phyloP scores from a whole-genome alignment of 1,140 invertebrate species.

The Drosophila repletoides region DNA sequence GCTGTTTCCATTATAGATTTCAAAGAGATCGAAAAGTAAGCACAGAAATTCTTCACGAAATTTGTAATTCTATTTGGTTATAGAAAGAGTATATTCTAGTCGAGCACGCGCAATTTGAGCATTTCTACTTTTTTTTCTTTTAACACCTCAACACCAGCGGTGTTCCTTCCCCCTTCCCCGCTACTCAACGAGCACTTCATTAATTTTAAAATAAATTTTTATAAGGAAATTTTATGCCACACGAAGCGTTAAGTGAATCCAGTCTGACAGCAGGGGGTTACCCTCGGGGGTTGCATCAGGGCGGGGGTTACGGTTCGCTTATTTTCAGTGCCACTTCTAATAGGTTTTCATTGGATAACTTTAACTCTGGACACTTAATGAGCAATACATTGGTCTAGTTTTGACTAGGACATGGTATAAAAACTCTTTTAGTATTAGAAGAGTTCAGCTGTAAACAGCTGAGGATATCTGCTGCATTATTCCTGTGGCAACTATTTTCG shows the following conservation, averaged over 20 bases:
- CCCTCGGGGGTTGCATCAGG: conserved; percentile 25
- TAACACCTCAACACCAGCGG: conserved; percentile 65
- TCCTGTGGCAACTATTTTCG: too few relatives aligned
- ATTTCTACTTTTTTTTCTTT: conserved; percentile 1
- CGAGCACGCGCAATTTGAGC: too few relatives aligned
- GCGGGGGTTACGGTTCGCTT: not conserved
- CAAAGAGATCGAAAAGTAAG: too few relatives aligned
- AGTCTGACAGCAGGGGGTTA: conserved; percentile 12
- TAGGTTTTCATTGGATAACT: conserved; percentile 42
- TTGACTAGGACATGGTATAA: not conserved
- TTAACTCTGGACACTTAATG: conserved; percentile 62
- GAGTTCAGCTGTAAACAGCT: too few relatives aligned
- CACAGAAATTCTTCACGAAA: too few relatives aligned
- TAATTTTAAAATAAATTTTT: conserved; percentile 71
- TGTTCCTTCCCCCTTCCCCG: conserved; percentile 12
- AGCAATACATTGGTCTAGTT: conserved; percentile 37
- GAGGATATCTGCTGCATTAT: too few relatives aligned
- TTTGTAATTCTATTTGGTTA: too few relatives aligned
- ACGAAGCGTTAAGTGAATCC: conserved; percentile 65
- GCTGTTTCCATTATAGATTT: too few relatives aligned
- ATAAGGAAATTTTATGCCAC: conserved; percentile 65
- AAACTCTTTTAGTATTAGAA: too few relatives aligned
- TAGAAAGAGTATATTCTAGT: too few relatives aligned
- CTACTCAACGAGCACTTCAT: conserved; percentile 51
- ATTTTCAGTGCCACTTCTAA: conserved; percentile 31